These are phyloP conservation scores for Onychomys arenicola DNA, from an alignment of 2,797 vertebrate genomes.

Conservation along the genomic window DNA sequence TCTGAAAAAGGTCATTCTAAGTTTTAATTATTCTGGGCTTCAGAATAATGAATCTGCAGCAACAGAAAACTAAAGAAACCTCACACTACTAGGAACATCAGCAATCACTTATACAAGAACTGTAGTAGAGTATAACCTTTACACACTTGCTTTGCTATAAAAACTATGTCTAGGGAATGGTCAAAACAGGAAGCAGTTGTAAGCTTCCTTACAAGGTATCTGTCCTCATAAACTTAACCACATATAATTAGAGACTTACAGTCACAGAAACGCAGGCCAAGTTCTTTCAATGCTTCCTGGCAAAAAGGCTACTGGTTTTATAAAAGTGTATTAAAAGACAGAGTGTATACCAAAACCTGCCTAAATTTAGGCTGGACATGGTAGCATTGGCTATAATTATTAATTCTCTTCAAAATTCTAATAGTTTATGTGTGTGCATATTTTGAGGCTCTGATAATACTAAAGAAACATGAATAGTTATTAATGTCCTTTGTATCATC, in stretches of 20 bases:
- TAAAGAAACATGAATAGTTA: neutral
- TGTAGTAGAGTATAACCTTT: constrained; percentile 59
- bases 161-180: neutral
- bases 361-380: neutral
- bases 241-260: constrained; percentile 10
- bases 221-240: constrained; percentile 53
- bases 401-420: constrained; percentile 43
- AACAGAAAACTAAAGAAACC: constrained; percentile 28
- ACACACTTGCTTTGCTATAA: constrained; percentile 46
- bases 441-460: constrained; percentile 19
- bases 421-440: constrained; percentile 5
- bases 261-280: constrained; percentile 50
- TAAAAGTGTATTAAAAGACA: constrained; percentile 40
- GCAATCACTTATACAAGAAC: constrained; percentile 56
- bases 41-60: constrained; percentile 20
- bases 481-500: constrained; percentile 18
- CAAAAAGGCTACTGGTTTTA: neutral
- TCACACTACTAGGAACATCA: constrained; percentile 42
- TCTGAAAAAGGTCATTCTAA: constrained; percentile 25
- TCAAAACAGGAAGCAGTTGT: constrained; percentile 56
- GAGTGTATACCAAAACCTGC: neutral
- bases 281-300: neutral
- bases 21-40: constrained; percentile 37
- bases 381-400: neutral
- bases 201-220: constrained; percentile 44